Evolutionary conservation across 2,113 vertebrate genomes (phyloP).

Genomic region (Gopherus evgoodei): DNA sequence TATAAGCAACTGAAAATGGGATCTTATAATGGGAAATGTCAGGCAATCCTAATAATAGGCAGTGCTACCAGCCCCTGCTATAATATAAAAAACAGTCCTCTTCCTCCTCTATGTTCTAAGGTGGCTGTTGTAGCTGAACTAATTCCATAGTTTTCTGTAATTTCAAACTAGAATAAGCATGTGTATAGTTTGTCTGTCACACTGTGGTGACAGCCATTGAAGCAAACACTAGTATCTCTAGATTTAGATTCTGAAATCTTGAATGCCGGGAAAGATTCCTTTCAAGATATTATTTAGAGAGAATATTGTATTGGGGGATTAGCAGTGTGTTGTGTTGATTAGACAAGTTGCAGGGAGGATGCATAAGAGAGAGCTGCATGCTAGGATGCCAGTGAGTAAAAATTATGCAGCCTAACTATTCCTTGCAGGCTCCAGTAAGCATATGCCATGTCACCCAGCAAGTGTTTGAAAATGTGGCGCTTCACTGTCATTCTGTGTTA

Average conservation of each 20-base stretch:
- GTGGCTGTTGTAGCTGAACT: background rate
- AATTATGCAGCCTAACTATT: rapidly evolving
- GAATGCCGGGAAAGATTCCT: rapidly evolving
- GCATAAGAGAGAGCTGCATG: background rate
- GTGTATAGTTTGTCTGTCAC: background rate
- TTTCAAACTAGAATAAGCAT: background rate
- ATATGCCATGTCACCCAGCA: rapidly evolving
- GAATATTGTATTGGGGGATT: rapidly evolving
- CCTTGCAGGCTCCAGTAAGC: rapidly evolving
- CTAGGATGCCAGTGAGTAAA: rapidly evolving
- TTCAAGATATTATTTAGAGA: background rate
- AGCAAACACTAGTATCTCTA: background rate
- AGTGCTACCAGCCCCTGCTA: background rate
- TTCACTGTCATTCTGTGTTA: background rate
- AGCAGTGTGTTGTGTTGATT: background rate
- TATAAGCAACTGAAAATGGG: background rate
- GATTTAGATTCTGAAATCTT: background rate
- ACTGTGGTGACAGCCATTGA: background rate
- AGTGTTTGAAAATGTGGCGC: background rate
- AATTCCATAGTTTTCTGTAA: background rate
- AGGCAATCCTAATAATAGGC: rapidly evolving
- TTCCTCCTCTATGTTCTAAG: background rate
- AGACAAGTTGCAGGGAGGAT: background rate
- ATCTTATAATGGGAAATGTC: background rate
- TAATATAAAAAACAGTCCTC: background rate